Percentiles rank a stretch among this genome's conserved stretches.
These are phyloP conservation scores for Protodeltote pygarga DNA, from an alignment of 2,888 invertebrate genomes.

Conservation along the genomic window DNA sequence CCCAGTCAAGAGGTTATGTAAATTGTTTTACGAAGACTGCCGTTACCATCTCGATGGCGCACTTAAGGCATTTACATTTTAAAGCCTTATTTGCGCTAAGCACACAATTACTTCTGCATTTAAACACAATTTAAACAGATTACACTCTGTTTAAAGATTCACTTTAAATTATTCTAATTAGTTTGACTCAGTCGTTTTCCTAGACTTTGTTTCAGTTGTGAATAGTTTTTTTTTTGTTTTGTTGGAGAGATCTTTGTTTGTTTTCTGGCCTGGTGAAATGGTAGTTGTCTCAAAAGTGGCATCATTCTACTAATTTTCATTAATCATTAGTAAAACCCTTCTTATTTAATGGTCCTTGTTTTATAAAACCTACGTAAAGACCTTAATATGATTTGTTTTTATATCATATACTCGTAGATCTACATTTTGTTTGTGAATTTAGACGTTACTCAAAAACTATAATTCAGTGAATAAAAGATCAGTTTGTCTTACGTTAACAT, in stretches of 20 bases:
- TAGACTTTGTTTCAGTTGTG: conserved; percentile 31
- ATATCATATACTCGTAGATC: too few relatives aligned
- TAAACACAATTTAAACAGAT: conserved; percentile 80
- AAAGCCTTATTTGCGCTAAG: conserved; percentile 78
- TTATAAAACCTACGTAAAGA: too few relatives aligned
- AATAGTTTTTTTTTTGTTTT: conserved; percentile 17
- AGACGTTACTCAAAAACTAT: too few relatives aligned
- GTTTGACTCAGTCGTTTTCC: conserved; percentile 37
- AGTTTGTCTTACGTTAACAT: too few relatives aligned
- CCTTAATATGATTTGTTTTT: too few relatives aligned
- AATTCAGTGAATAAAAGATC: too few relatives aligned
- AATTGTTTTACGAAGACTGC: conserved; percentile 78
- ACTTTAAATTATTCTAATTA: conserved; percentile 72
- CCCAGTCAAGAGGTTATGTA: conserved; percentile 63
- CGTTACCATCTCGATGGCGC: conserved; percentile 70
- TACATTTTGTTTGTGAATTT: too few relatives aligned
- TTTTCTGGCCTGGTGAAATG: not conserved
- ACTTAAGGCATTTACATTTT: conserved; percentile 80
- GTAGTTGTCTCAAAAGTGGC: too few relatives aligned
- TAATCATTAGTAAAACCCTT: too few relatives aligned
- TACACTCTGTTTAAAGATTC: conserved; percentile 55
- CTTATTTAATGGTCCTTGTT: too few relatives aligned
- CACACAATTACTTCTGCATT: conserved; percentile 79
- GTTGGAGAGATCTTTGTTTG: conserved; percentile 1
- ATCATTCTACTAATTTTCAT: too few relatives aligned